These are phyloP conservation scores for Oscheius onirici DNA, from an alignment of 2,888 invertebrate species.

Conservation along the genomic window DNA sequence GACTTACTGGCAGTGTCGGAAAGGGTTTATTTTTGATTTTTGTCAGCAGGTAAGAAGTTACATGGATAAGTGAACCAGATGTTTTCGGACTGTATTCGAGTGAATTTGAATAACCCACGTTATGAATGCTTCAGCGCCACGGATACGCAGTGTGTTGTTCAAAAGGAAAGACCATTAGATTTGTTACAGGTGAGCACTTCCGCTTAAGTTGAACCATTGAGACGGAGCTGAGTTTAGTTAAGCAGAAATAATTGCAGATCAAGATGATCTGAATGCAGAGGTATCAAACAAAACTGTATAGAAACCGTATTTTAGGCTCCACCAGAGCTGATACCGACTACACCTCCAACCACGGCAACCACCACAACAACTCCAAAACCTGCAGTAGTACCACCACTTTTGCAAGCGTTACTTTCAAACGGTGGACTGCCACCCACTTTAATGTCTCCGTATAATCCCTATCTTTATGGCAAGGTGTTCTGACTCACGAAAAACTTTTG, in stretches of 20 bases:
- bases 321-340: neutral
- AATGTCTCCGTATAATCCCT: constrained; percentile 13
- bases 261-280: neutral
- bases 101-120: constrained; percentile 9
- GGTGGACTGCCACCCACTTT: neutral
- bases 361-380: constrained; percentile 4
- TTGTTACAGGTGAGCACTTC: constrained; percentile 3
- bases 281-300: too few relatives aligned
- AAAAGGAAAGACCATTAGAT: constrained; percentile 24
- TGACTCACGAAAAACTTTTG: neutral
- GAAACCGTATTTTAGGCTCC: neutral
- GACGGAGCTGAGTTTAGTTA: neutral
- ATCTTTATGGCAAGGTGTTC: constrained; percentile 4
- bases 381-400: neutral
- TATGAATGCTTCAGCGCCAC: constrained; percentile 31
- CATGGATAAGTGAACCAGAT: neutral
- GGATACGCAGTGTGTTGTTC: constrained; percentile 23
- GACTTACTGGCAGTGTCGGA: constrained; percentile 27
- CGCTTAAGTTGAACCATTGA: too few relatives aligned
- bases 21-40: constrained; percentile 13
- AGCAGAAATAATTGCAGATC: neutral
- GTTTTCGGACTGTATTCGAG: constrained; percentile 17
- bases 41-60: constrained; percentile 3
- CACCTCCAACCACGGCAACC: neutral
- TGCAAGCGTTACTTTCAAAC: neutral